These are phyloP conservation scores for Mythimna vitellina DNA, from an alignment of 2,888 invertebrate genomes.

Conservation along the genomic window DNA sequence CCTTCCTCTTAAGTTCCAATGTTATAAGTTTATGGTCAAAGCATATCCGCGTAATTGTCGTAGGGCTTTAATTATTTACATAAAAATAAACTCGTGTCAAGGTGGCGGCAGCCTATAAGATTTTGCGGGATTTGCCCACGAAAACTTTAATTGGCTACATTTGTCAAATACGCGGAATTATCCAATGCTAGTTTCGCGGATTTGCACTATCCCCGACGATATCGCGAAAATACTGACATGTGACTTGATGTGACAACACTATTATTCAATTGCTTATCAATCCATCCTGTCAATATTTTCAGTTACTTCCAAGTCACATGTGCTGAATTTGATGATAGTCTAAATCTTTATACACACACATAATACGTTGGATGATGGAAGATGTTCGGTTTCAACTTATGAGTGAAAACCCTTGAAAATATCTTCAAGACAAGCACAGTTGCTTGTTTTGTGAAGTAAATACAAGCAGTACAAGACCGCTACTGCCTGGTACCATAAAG, in stretches of 20 bases:
- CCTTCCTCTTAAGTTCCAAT: too few relatives aligned
- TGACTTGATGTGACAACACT: not conserved
- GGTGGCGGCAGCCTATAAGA: too few relatives aligned
- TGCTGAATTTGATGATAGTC: not conserved
- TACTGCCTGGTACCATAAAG: slow-evolving; percentile 20
- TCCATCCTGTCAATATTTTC: not conserved
- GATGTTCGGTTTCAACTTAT: not conserved
- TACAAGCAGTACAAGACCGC: slow-evolving; percentile 24
- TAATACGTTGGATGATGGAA: not conserved
- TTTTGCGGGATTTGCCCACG: too few relatives aligned
- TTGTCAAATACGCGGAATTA: too few relatives aligned
- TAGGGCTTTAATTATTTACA: too few relatives aligned
- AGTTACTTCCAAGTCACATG: not conserved
- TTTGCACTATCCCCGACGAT: too few relatives aligned
- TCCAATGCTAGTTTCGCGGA: too few relatives aligned
- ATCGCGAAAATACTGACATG: not conserved
- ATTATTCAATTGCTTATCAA: not conserved
- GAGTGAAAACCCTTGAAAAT: slow-evolving; percentile 13
- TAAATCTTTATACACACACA: not conserved
- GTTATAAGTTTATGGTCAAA: too few relatives aligned
- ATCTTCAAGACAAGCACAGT: slow-evolving; percentile 5
- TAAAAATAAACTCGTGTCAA: too few relatives aligned
- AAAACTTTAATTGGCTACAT: too few relatives aligned
- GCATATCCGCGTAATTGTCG: too few relatives aligned
- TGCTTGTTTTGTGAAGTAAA: not conserved